Conservation (phyloP, 2,113 vertebrate species). For the Apteryx owenii region DNA sequence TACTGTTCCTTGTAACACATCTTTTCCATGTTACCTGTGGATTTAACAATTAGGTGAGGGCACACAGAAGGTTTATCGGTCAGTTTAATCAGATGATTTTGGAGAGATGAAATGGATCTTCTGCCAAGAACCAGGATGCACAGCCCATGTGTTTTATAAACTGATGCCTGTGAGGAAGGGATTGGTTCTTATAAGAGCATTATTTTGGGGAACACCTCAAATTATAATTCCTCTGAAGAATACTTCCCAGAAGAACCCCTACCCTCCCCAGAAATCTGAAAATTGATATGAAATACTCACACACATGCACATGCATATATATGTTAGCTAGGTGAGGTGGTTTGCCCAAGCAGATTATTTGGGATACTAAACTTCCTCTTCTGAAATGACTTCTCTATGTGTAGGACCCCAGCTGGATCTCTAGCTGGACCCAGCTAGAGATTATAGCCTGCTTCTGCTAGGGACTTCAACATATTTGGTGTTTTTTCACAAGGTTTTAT, state of each 20-base stretch:
- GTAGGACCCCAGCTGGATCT: not conserved
- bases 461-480: not conserved
- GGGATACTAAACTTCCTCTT: not conserved
- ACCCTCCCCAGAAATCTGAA: not conserved
- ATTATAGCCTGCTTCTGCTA: not conserved
- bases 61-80: rapidly evolving
- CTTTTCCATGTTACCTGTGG: not conserved
- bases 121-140: not conserved
- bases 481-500: not conserved
- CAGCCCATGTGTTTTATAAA: not conserved
- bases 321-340: not conserved
- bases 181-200: not conserved
- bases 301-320: not conserved
- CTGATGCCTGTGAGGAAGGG: not conserved
- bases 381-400: not conserved
- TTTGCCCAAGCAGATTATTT: not conserved
- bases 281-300: not conserved
- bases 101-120: not conserved
- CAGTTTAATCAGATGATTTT: not conserved
- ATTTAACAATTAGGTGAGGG: not conserved
- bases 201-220: not conserved
- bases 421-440: no score
- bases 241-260: not conserved
- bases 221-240: not conserved
- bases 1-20: not conserved